Evolutionary conservation across 2,797 vertebrate species (phyloP), one percentile per base, ranked within the genome.

Genomic region (Tokudaia muenninki): DNA sequence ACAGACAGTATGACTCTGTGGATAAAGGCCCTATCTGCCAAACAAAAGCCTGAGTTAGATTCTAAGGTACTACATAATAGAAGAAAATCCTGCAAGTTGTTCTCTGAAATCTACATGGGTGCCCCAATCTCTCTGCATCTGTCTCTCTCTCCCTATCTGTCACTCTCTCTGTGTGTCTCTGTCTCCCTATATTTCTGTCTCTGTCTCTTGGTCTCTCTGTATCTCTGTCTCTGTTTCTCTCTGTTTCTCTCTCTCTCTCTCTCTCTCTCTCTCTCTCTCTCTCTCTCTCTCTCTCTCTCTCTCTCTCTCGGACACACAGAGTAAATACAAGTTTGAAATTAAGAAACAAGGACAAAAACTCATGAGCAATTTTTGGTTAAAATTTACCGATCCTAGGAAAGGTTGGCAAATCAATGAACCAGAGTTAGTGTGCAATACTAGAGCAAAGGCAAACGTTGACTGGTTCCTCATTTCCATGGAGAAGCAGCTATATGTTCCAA

Each of bases 391-490:
- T 61, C 34, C 24, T n/a, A 82, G n/a, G 13, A 82, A 37, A 29
- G 12, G 24, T n/a, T 82, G n/a, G 12, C 22, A 59, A 29, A 82
- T 82, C 22, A 61, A 14, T 29, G 3, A 81, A 26, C 79, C 37
- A 55, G 79, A 59, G 63, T 92, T 75, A 78, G 19, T 87, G 90
- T 91, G 47, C 78, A 81, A 96, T 41, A 89, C 11, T 65, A 83
- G 55, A 88, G 82, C 34, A 90, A 16, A 81, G 77, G 17, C 87
- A 90, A 93, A 70, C 34, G 63, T 0, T 83, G 19, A 80, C 86
- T 74, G n/a, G 81, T 29, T 80, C 52, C 29, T 26, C 14, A 44
- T 65, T 70, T 84, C 41, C 22, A 11, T 2, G 24, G 26, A 44
- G 3, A 94, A 80, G 44, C 4, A 88, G 31, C 7, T 37, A n/a